phyloP scores from a whole-genome alignment of 1,140 invertebrate species.

The Drosophila arawakana region DNA sequence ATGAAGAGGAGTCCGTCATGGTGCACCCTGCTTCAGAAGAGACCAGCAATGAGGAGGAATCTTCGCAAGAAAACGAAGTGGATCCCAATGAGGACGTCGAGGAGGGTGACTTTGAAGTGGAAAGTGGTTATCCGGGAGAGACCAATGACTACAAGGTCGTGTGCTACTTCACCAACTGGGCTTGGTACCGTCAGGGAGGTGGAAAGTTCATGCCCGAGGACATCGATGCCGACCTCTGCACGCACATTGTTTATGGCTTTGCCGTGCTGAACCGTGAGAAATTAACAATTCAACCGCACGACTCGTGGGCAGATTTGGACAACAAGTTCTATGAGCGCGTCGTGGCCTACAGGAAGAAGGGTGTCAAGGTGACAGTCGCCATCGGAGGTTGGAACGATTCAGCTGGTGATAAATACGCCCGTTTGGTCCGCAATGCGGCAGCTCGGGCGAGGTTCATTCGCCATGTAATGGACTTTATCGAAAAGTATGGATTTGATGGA shows the following conservation, averaged over 20 bases:
- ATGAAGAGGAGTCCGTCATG: constrained; percentile 17
- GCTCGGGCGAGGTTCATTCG: constrained; percentile 90
- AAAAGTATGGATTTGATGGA: constrained; percentile 93
- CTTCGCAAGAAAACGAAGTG: constrained; percentile 51
- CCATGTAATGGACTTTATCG: constrained; percentile 91
- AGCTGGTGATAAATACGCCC: constrained; percentile 93
- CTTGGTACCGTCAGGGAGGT: constrained; percentile 92
- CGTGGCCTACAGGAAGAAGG: constrained; percentile 89
- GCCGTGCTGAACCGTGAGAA: constrained; percentile 92
- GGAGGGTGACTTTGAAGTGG: constrained; percentile 47
- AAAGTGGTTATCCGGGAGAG: constrained; percentile 18
- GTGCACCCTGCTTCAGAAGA: constrained; percentile 16
- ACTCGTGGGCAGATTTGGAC: constrained; percentile 94
- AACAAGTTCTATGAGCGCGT: constrained; percentile 95
- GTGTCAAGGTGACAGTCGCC: constrained; percentile 93
- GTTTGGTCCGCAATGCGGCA: constrained; percentile 90
- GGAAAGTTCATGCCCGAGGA: constrained; percentile 94
- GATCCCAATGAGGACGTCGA: constrained; percentile 66
- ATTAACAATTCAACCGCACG: constrained; percentile 92
- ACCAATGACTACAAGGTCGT: constrained; percentile 89
- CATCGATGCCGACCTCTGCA: constrained; percentile 93
- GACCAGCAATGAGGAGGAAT: constrained; percentile 24
- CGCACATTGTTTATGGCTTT: constrained; percentile 96
- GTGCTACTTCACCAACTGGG: constrained; percentile 97
- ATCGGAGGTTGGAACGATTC: constrained; percentile 96